Base-by-base conservation (phyloP, 2,113 vertebrate species). In the Thermophis baileyi region DNA sequence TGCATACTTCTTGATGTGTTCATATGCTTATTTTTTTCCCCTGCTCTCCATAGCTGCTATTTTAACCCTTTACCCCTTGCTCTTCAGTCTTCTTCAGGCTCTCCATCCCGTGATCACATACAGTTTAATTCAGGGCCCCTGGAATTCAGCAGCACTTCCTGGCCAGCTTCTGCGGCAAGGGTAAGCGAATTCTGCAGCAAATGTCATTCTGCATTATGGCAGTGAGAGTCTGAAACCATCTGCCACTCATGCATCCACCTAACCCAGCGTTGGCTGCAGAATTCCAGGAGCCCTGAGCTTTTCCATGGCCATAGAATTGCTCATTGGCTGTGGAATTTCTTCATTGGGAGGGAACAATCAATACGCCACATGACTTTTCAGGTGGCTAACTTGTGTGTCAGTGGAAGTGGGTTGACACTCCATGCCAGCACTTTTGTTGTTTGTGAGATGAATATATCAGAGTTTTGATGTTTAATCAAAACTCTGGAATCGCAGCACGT, bases 251-350 rank as follows among this genome's bases (percentile, higher is more conserved):
- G 93, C 90, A 90, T 87, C 93, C 91, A 92, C 91, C 91, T 50
- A 92, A 89, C 89, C 89, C 91, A 90, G 60, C 88, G 93, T 90
- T 92, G 91, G 93, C 93, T 94, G 93, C 93, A 94, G 93, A 94
- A 94, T 94, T 92, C 93, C 93, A 94, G 91, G 91, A 92, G 93
- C 93, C 93, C 93, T 94, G 91, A 92, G 93, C 91, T 94, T 92
- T 92, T 94, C 93, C 93, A 90, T 94, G 88, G 93, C 91, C 93
- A 90, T 69, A 92, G 91, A 94, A 94, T 92, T 89, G 93, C 93
- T 94, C 93, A 94, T 74, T 94, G 93, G 91, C 93, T 94, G 12
- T 94, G 93, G 93, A 94, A 94, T 94, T 94, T 87, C 40, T 94
- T 86, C 30, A 90, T 85, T 88, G 85, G 53, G 24, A 69, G 60